These are phyloP conservation scores for Petrophora chlorosata DNA, from an alignment of 2,888 invertebrate genomes.

Conservation along the genomic window DNA sequence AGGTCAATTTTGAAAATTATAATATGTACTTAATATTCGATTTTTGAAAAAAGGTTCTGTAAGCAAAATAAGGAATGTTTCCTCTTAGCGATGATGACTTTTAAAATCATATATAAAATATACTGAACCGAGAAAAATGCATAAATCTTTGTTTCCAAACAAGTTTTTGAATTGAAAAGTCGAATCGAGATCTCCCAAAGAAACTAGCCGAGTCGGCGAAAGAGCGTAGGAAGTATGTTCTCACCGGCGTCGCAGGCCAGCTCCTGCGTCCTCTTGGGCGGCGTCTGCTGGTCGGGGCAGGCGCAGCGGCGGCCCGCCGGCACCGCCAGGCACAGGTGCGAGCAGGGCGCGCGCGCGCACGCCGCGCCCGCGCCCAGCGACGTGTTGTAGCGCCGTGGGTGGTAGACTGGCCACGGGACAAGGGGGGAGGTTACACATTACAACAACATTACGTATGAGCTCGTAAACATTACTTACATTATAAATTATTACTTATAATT, in stretches of 20 bases:
- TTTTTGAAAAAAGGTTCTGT: no score
- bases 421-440: background rate
- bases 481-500: no score
- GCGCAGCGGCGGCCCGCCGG: constrained; percentile 95
- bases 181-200: background rate
- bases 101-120: no score
- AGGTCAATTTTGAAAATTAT: no score
- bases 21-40: no score
- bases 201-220: background rate
- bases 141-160: no score
- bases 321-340: constrained; percentile 96
- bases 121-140: no score
- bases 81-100: no score
- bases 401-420: constrained; percentile 86
- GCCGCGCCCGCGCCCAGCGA: constrained; percentile 84
- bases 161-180: no score
- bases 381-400: constrained; percentile 92
- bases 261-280: constrained; percentile 84
- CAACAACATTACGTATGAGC: no score
- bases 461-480: no score
- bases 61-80: no score
- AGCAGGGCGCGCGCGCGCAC: constrained; percentile 87
- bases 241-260: constrained; percentile 91
- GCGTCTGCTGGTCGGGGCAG: constrained; percentile 90
- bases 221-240: background rate